A percentile compares a stretch with the other conserved stretches of the same genome.
Conservation (phyloP, 2,113 vertebrate species). For the Cryptotis parvus region DNA sequence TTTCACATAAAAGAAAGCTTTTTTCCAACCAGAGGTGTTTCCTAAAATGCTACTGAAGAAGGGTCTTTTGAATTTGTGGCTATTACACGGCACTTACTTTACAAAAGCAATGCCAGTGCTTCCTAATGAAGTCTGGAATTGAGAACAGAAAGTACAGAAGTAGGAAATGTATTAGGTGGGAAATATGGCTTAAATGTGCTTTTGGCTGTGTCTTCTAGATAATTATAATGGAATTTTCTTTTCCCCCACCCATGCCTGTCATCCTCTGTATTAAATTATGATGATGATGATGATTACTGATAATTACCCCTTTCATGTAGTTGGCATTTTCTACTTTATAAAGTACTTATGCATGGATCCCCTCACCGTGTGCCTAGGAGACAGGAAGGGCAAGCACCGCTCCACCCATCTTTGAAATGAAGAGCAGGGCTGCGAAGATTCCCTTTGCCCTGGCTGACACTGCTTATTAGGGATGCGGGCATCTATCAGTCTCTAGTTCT, state of each 20-base stretch:
- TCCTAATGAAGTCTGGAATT: conserved; percentile 4
- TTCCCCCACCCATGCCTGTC: conserved; percentile 48
- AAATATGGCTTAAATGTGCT: conserved; percentile 30
- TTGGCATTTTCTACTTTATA: conserved; percentile 60
- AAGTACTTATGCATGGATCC: conserved; percentile 5
- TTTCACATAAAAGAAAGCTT: background rate
- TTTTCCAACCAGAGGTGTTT: conserved; percentile 18
- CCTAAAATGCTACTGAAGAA: background rate
- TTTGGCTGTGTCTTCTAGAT: conserved; percentile 56
- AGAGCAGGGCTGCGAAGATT: background rate
- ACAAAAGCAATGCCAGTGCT: background rate
- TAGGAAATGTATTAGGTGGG: conserved; percentile 43
- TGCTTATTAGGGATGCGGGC: background rate
- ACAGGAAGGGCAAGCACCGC: background rate
- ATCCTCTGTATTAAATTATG: conserved; percentile 70
- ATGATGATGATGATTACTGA: conserved; percentile 58
- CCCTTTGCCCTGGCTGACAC: background rate
- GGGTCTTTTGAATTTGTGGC: background rate
- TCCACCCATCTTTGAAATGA: background rate
- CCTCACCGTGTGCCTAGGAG: background rate
- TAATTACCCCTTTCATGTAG: conserved; percentile 65
- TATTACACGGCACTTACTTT: background rate
- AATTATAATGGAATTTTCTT: conserved; percentile 58
- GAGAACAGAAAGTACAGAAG: conserved; percentile 63
- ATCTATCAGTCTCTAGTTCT: background rate